These are phyloP conservation scores for Gila robusta DNA, from an alignment of 2,797 vertebrate genomes.

Conservation along the genomic window DNA sequence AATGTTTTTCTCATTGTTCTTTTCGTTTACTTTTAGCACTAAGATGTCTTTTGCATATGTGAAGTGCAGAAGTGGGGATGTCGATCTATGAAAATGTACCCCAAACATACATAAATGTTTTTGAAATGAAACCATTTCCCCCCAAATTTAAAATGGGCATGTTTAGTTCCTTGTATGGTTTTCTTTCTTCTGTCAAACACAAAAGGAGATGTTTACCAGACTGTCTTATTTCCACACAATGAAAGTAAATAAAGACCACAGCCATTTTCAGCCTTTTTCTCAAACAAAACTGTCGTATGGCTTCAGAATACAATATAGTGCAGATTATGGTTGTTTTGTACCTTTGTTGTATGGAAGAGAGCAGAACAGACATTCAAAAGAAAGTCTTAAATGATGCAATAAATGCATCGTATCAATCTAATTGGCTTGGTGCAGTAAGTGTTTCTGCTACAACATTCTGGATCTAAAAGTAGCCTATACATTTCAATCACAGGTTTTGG, in stretches of 20 bases:
- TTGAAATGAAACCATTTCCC: background rate
- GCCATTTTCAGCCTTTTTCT: background rate
- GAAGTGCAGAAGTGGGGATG: background rate
- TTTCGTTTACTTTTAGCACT: background rate
- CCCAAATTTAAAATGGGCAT: accelerated
- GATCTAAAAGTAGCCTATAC: background rate
- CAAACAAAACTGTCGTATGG: background rate
- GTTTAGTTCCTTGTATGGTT: background rate
- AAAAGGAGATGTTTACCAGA: background rate
- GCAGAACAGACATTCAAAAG: background rate
- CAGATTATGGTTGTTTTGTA: background rate
- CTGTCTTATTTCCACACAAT: background rate
- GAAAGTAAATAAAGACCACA: background rate
- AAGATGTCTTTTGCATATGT: background rate
- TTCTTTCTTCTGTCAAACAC: background rate
- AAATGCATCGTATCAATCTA: background rate
- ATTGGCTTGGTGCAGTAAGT: background rate
- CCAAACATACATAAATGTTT: background rate
- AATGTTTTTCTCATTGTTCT: background rate
- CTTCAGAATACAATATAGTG: background rate
- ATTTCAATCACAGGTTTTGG: background rate
- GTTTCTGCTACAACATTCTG: background rate
- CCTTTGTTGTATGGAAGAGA: background rate
- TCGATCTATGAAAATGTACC: background rate
- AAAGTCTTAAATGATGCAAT: background rate